These are phyloP conservation scores for Nezara viridula DNA, from an alignment of 2,888 invertebrate genomes.

Conservation along the genomic window DNA sequence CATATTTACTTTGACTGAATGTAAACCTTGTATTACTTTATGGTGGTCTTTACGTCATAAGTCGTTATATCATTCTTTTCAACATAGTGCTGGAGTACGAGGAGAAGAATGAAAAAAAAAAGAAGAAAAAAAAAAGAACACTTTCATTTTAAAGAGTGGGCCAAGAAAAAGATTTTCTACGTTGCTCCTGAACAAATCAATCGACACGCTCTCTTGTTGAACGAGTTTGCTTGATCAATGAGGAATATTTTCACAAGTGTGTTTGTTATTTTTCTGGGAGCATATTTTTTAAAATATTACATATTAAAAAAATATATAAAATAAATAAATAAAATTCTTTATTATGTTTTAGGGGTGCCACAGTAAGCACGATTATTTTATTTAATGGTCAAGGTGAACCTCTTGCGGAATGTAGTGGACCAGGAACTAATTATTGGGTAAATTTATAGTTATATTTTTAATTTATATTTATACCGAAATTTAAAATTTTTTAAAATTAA, in stretches of 20 bases:
- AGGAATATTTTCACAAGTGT: neutral
- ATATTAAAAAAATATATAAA: neutral
- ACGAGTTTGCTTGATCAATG: neutral
- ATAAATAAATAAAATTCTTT: slow-evolving; percentile 9
- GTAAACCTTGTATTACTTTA: neutral
- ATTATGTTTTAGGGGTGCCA: slow-evolving; percentile 79
- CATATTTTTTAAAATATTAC: neutral
- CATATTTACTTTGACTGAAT: neutral
- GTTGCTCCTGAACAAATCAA: slow-evolving; percentile 12
- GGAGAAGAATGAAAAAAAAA: slow-evolving; percentile 4
- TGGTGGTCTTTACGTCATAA: slow-evolving; percentile 11
- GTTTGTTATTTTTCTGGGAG: neutral
- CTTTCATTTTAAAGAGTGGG: slow-evolving; percentile 29
- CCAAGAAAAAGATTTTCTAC: slow-evolving; percentile 21
- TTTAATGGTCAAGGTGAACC: slow-evolving; percentile 80
- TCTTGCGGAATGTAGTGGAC: slow-evolving; percentile 77
- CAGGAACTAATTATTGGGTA: slow-evolving; percentile 86
- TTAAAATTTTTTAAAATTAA: neutral
- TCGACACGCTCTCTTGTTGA: neutral
- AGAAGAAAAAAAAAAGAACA: neutral
- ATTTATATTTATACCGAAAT: neutral
- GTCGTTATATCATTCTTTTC: slow-evolving; percentile 30
- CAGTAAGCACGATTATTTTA: slow-evolving; percentile 85
- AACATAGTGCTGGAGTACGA: slow-evolving; percentile 7
- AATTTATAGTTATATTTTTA: slow-evolving; percentile 60